Evolutionary conservation across 2,888 invertebrate species (phyloP).

Genomic region (Hypselothyrea guttata): DNA sequence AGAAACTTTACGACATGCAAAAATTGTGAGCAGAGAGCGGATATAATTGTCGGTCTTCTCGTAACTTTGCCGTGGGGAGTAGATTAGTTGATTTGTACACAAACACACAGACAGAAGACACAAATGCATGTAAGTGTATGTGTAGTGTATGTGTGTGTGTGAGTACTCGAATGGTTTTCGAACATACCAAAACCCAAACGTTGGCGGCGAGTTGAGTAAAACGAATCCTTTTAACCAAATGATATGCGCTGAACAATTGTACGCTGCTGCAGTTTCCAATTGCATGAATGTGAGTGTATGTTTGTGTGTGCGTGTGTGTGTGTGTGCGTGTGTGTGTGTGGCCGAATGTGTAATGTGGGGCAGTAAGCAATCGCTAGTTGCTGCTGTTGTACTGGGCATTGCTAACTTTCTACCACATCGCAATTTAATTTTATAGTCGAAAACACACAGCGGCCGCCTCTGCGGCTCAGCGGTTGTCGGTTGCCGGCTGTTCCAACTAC

Average conservation of each 20-base stretch:
- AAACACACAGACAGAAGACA: conserved; percentile 34
- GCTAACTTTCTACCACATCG: conserved; percentile 73
- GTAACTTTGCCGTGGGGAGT: conserved; percentile 78
- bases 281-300: too few relatives aligned
- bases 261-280: conserved; percentile 59
- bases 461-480: conserved; percentile 53
- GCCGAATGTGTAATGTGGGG: conserved; percentile 71
- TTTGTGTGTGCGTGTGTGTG: conserved; percentile 19
- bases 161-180: conserved; percentile 32
- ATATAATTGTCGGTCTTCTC: conserved; percentile 79
- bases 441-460: conserved; percentile 70
- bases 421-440: conserved; percentile 78
- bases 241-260: conserved; percentile 78
- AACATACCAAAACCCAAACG: conserved; percentile 34
- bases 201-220: conserved; percentile 53
- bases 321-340: conserved; percentile 39
- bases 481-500: conserved; percentile 8
- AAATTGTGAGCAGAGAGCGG: conserved; percentile 78
- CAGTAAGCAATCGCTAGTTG: conserved; percentile 63
- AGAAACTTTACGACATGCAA: conserved; percentile 78
- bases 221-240: conserved; percentile 80
- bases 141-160: conserved; percentile 9
- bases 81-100: conserved; percentile 75
- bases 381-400: conserved; percentile 56
- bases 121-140: background rate